Conservation (phyloP, 2,113 vertebrate species). For the Ciconia stormi region DNA sequence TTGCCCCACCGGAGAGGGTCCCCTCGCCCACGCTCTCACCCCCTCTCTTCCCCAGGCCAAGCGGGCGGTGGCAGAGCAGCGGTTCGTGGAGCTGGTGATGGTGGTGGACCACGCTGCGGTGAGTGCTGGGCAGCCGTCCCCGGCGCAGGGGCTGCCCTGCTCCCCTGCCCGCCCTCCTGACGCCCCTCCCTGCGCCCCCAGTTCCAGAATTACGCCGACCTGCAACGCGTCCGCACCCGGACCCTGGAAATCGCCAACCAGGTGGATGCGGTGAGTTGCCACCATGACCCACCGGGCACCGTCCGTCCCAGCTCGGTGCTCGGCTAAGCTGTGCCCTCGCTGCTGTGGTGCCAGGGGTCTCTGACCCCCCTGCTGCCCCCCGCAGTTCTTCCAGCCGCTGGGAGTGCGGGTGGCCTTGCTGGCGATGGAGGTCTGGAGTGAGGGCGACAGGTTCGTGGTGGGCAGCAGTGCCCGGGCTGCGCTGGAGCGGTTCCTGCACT, state of each 20-base stretch:
- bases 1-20: neutral
- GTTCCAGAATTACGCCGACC: conserved; percentile 80
- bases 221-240: conserved; percentile 78
- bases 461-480: conserved; percentile 73
- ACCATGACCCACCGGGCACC: fast-evolving
- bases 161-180: fast-evolving
- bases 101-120: conserved; percentile 90
- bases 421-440: conserved; percentile 90
- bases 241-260: conserved; percentile 87
- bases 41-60: conserved; percentile 37
- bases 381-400: conserved; percentile 89
- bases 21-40: fast-evolving
- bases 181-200: neutral
- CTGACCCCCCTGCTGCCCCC: neutral
- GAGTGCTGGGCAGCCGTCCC: neutral
- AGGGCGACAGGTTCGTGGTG: conserved; percentile 74
- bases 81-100: conserved; percentile 89
- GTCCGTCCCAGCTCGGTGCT: fast-evolving
- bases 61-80: conserved; percentile 81
- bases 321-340: fast-evolving
- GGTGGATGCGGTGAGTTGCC: conserved; percentile 84
- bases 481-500: conserved; percentile 85
- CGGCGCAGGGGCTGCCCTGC: neutral
- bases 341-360: neutral
- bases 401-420: conserved; percentile 87